Percentiles rank a stretch among this genome's conserved stretches.
Evolutionary conservation across 2,797 vertebrate genomes (phyloP).

Genomic region (Etheostoma nigrum): DNA sequence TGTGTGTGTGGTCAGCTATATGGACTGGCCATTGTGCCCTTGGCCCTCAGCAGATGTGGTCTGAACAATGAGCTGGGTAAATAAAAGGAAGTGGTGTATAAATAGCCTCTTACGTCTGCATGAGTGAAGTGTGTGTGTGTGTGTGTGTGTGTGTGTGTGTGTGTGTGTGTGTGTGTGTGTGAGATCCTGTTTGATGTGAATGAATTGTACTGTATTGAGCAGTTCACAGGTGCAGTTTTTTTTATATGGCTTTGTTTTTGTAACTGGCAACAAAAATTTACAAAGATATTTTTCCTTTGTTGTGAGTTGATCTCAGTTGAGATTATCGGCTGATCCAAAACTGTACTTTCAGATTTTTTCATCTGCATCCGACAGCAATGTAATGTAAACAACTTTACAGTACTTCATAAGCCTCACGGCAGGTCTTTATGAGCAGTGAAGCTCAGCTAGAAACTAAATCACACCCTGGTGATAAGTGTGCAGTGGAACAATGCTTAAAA

Average conservation of each 20-base stretch:
- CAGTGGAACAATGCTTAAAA: constrained; percentile 69
- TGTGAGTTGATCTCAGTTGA: neutral
- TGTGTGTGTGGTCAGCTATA: constrained; percentile 74
- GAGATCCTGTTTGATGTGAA: constrained; percentile 69
- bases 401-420: constrained; percentile 2
- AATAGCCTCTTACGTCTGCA: constrained; percentile 79
- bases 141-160: too few species aligned
- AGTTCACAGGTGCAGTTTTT: constrained; percentile 53
- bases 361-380: neutral
- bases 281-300: neutral
- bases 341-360: neutral
- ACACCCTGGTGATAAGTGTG: constrained; percentile 60
- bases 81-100: constrained; percentile 89
- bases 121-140: constrained; percentile 56
- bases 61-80: constrained; percentile 87
- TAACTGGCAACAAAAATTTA: neutral
- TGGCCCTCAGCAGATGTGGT: constrained; percentile 85
- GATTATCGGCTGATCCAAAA: neutral
- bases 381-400: neutral
- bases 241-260: neutral
- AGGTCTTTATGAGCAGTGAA: constrained; percentile 46
- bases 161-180: constrained; percentile 22
- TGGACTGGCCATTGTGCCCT: constrained; percentile 85
- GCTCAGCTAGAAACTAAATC: constrained; percentile 60
- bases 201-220: constrained; percentile 60